Conservation (phyloP, 2,888 invertebrate genomes). For the Teinopalpus imperialis region DNA sequence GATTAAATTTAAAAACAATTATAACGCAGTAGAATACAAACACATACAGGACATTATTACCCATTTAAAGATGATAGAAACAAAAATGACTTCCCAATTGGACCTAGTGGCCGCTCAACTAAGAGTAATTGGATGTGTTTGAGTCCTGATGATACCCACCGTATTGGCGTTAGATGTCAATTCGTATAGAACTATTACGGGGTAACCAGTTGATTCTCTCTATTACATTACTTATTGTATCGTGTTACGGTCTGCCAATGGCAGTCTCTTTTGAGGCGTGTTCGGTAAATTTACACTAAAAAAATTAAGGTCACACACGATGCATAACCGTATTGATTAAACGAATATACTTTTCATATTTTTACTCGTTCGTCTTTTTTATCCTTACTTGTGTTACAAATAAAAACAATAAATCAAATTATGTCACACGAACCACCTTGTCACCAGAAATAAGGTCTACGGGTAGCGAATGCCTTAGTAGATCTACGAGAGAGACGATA, state of each 20-base stretch:
- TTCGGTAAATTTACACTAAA: slow-evolving; percentile 24
- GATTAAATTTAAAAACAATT: no score
- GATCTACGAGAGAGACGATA: no score
- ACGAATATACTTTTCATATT: no score
- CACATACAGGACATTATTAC: slow-evolving; percentile 39
- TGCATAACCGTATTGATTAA: slow-evolving; percentile 5
- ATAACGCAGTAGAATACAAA: no score
- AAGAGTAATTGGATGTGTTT: slow-evolving; percentile 67
- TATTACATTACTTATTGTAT: slow-evolving; percentile 27
- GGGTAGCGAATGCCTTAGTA: no score
- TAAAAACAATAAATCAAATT: no score
- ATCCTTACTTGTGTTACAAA: no score
- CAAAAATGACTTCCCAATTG: slow-evolving; percentile 68
- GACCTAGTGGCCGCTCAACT: slow-evolving; percentile 64
- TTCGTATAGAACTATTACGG: slow-evolving; percentile 49
- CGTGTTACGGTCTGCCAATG: slow-evolving; percentile 9
- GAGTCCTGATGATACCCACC: slow-evolving; percentile 44
- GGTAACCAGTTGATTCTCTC: slow-evolving; percentile 29
- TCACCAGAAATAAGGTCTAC: no score
- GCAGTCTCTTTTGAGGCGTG: slow-evolving; percentile 23
- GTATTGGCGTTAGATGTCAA: slow-evolving; percentile 47
- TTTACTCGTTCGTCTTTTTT: no score
- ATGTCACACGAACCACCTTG: no score
- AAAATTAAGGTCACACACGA: slow-evolving; percentile 15
- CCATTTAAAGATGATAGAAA: slow-evolving; percentile 44